Conservation (phyloP, 1,140 invertebrate genomes). For the Battus philenor region DNA sequence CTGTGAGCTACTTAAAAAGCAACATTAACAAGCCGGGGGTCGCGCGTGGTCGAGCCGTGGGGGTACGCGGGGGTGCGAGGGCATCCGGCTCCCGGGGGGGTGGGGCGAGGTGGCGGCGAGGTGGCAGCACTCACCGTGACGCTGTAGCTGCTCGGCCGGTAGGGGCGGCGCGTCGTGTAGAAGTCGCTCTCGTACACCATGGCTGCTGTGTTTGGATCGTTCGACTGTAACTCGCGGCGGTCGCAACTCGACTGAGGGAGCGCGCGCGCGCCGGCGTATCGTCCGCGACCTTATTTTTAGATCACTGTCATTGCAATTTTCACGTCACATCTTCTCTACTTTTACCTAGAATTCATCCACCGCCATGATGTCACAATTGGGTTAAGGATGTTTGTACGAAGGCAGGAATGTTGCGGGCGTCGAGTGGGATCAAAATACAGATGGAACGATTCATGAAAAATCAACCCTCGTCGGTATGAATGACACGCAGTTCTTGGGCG, state of each 20-base stretch:
- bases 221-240: conserved; percentile 66
- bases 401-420: conserved; percentile 32
- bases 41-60: conserved; percentile 20
- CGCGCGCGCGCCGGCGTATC: conserved; percentile 33
- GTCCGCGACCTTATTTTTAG: conserved; percentile 66
- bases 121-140: conserved; percentile 83
- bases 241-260: conserved; percentile 59
- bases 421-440: conserved; percentile 32
- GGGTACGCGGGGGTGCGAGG: no score
- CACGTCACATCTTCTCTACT: conserved; percentile 53
- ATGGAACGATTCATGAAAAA: conserved; percentile 12
- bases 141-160: conserved; percentile 84
- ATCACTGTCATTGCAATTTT: conserved; percentile 74
- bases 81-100: conserved; percentile 61
- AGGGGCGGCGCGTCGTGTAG: conserved; percentile 89
- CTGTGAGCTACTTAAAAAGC: conserved; percentile 49
- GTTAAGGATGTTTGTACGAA: conserved; percentile 59
- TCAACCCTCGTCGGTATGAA: conserved; percentile 1
- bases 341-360: conserved; percentile 51
- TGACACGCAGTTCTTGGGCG: not conserved
- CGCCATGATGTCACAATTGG: conserved; percentile 49
- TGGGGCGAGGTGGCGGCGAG: conserved; percentile 62
- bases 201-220: conserved; percentile 53
- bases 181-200: conserved; percentile 95
- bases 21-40: conserved; percentile 59